Percentiles rank a stretch among this genome's conserved stretches.
Evolutionary conservation across 2,113 vertebrate genomes (phyloP).

Genomic region (mouse (Mus musculus)): DNA sequence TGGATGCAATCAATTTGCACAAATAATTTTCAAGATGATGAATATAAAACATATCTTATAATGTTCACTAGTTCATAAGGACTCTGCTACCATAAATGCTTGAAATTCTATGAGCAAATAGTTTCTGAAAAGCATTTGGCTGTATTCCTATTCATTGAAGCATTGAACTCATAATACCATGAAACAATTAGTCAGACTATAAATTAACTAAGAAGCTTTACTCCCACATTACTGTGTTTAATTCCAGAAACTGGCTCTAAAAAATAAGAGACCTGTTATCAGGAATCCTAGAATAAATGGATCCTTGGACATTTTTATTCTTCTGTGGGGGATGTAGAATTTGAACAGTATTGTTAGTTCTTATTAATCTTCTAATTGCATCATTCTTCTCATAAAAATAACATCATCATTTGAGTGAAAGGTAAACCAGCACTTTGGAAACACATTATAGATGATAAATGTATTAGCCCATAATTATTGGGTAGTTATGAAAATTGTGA

Average conservation of each 20-base stretch:
- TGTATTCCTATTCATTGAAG: constrained; percentile 75
- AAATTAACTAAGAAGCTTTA: constrained; percentile 77
- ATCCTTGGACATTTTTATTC: constrained; percentile 62
- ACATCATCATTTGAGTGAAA: constrained; percentile 62
- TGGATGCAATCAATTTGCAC: constrained; percentile 52
- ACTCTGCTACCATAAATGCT: constrained; percentile 26
- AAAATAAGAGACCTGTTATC: constrained; percentile 12
- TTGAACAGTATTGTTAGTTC: constrained; percentile 68
- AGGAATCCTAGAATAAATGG: constrained; percentile 71
- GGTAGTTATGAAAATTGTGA: constrained; percentile 30
- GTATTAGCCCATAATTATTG: constrained; percentile 9
- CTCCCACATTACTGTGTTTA: constrained; percentile 72
- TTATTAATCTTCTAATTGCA: constrained; percentile 53
- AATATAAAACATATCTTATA: constrained; percentile 57
- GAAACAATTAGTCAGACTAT: constrained; percentile 77
- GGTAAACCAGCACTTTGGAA: constrained; percentile 50
- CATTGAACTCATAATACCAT: constrained; percentile 71
- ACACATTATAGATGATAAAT: constrained; percentile 49
- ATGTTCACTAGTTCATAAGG: constrained; percentile 52
- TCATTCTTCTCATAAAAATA: constrained; percentile 67
- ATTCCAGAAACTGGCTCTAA: constrained; percentile 68
- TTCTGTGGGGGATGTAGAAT: constrained; percentile 47
- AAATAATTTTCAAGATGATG: constrained; percentile 42
- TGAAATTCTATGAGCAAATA: constrained; percentile 57
- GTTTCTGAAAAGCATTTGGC: constrained; percentile 76